Evolutionary conservation across 2,888 invertebrate genomes (phyloP), one percentile per base, ranked within the genome.

Genomic region (Archaeoteleia sp.): DNA sequence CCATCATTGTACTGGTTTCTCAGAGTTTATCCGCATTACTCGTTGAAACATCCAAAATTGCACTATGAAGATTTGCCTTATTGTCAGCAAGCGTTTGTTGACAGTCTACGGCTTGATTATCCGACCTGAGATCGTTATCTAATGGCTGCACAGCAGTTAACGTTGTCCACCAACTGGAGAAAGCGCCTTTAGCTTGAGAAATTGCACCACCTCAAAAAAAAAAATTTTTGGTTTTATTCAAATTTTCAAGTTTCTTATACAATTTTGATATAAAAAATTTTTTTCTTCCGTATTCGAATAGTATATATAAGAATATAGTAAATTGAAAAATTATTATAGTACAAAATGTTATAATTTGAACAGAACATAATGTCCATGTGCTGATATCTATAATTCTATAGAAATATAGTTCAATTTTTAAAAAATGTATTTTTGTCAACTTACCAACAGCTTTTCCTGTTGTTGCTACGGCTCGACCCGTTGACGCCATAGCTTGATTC

Each of bases 401-500:
- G n/a, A n/a, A n/a, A n/a, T n/a, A n/a, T n/a, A n/a, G n/a, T n/a
- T n/a, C n/a, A n/a, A n/a, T n/a, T n/a, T n/a, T n/a, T n/a, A n/a
- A n/a, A n/a, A n/a, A 20, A 5, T 20, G 2, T 20, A 20, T 20
- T 4, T 20, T 4, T 2, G 20, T 46, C 10, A 53, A 79, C 89
- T 85, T 81, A 90, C 91, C 91, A 48, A 93, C 92, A 74, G 90
- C 92, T 86, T 91, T 91, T 51, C 92, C 90, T 5, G 92, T 92
- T 14, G 92, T 91, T 8, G 91, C 94, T 42, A 97, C 96, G 20
- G 95, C 96, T 78, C 95, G 91, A 17, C 96, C 95, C 1, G 97
- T 97, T 67, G 92, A 93, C 48, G 92, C 92, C 84, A 97, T 95
- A 0, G 97, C 97, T 81, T 96, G 95, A 78, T 96, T 96, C 66